phyloP scores from a whole-genome alignment of 1,140 invertebrate species.

The Brachionus calyciflorus region DNA sequence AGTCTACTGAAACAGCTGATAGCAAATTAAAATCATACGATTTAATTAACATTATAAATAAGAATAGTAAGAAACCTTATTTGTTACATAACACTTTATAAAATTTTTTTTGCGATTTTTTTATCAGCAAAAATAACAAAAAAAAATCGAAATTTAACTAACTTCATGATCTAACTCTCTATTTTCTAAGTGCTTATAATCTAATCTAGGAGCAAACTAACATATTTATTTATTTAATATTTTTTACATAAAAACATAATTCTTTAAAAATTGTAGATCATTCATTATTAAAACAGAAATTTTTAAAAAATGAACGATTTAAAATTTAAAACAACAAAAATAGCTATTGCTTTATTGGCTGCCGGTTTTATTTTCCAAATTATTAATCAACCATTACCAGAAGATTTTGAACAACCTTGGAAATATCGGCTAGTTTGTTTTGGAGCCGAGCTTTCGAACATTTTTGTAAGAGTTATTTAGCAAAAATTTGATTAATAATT shows the following conservation, averaged over 20 bases:
- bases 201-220: conserved; percentile 18
- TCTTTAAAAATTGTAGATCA: too few species aligned
- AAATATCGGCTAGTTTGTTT: conserved; percentile 45
- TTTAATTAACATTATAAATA: not conserved
- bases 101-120: not conserved
- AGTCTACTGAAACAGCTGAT: not conserved
- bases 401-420: conserved; percentile 45
- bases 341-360: not conserved
- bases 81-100: conserved; percentile 25
- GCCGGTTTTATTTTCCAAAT: not conserved
- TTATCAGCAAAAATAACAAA: too few species aligned
- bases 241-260: too few species aligned
- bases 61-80: not conserved
- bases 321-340: conserved; percentile 19
- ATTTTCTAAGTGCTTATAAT: not conserved
- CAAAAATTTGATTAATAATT: not conserved
- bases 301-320: conserved; percentile 4
- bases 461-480: too few species aligned
- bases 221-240: not conserved
- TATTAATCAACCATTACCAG: conserved; percentile 39
- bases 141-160: not conserved
- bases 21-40: conserved; percentile 21
- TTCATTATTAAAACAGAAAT: too few species aligned
- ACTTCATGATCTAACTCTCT: not conserved
- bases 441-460: conserved; percentile 7